Percentiles rank a stretch among this genome's conserved stretches.
Conservation (phyloP, 2,797 vertebrate species). For the Phoeniculus purpureus region DNA sequence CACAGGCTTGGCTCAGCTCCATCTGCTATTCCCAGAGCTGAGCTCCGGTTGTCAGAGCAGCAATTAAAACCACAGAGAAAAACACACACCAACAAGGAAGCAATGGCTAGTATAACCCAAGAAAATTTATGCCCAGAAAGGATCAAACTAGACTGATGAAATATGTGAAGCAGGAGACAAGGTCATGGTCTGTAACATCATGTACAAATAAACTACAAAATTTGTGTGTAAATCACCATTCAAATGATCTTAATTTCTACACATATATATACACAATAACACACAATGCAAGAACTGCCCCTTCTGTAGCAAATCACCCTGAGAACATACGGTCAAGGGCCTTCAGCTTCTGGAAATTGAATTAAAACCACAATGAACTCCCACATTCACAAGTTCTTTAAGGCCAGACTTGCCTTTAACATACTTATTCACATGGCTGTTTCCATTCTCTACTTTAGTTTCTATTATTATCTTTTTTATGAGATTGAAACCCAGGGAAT, state of each 20-base stretch:
- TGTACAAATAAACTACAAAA: accelerated
- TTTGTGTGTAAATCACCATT: accelerated
- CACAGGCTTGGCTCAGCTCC: constrained; percentile 2
- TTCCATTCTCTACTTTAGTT: background rate
- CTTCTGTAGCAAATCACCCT: background rate
- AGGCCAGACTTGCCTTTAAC: background rate
- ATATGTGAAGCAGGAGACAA: accelerated
- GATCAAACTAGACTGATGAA: background rate
- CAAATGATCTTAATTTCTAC: background rate
- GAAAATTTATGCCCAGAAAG: background rate
- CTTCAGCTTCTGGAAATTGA: background rate
- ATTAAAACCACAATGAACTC: accelerated
- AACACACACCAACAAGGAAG: background rate
- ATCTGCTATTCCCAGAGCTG: background rate
- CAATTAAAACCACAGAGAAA: background rate
- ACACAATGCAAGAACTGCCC: accelerated
- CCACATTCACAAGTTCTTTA: accelerated
- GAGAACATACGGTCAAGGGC: background rate
- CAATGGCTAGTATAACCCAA: accelerated
- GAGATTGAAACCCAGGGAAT: accelerated
- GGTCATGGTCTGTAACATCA: background rate
- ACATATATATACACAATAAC: accelerated
- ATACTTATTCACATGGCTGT: accelerated
- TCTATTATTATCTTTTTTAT: background rate
- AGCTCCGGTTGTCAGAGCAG: constrained; percentile 5